Conservation (phyloP, 2,797 vertebrate genomes). For the Acanthiza pusilla region DNA sequence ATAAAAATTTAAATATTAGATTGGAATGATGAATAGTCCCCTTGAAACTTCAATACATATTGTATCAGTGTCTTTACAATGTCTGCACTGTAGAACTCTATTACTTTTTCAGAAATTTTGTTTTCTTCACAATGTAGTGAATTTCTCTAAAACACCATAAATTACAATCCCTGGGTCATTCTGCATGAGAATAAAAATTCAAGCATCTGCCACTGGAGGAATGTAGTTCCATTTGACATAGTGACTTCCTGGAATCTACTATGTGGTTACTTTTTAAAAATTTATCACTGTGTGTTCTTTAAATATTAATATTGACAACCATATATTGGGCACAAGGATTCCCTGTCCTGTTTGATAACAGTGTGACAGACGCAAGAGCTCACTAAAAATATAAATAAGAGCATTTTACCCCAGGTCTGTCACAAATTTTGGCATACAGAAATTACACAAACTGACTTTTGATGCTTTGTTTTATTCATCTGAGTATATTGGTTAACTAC, state of each 20-base stretch:
- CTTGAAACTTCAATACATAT: background rate
- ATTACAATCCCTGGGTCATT: background rate
- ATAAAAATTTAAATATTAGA: background rate
- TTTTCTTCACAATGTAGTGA: background rate
- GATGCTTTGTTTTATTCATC: background rate
- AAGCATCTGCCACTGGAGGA: background rate
- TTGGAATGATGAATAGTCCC: background rate
- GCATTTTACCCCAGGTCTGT: accelerated
- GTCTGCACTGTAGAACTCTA: background rate
- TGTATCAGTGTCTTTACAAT: background rate
- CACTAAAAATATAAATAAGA: background rate
- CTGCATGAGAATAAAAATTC: background rate
- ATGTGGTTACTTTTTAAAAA: background rate
- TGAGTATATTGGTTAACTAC: background rate
- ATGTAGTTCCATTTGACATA: background rate
- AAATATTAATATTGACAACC: background rate
- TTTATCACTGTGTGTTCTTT: background rate
- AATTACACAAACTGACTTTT: background rate
- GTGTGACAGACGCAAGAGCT: background rate
- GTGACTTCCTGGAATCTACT: background rate
- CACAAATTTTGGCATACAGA: background rate
- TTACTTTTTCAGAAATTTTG: background rate
- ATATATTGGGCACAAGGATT: background rate
- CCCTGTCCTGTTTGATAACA: background rate
- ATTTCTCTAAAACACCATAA: background rate